Base-by-base conservation (phyloP, 2,113 vertebrate species). In the Emydura subglobosa region DNA sequence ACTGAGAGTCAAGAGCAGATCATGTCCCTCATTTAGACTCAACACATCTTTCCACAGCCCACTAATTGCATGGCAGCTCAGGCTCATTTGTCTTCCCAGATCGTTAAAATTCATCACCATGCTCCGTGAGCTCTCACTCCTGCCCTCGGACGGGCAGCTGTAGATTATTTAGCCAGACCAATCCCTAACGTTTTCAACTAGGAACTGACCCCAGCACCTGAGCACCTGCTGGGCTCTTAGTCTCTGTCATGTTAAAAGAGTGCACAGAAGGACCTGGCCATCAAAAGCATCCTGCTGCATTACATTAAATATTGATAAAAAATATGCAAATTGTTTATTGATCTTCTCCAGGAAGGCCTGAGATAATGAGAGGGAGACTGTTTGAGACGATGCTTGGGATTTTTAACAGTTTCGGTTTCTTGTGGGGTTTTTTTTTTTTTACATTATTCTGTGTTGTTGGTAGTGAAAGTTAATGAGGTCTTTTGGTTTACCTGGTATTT, bases 251-350 rank as follows among this genome's bases (percentile, higher is more conserved):
- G 97, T 98, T 98, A 98, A 98, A 97, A 97, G 96, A 87, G 89
- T 87, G 93, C 92, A 96, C 98, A 96, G 96, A 91, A 98, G 98
- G 98, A 94, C 97, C 97, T 78, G 39, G 98, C 96, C 98, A 97
- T 97, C 94, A 96, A 98, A 97, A 98, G 98, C 97, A 97, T 98
- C 98, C 98, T 95, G 93, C 97, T 92, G 97, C 94, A 97, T 97
- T 97, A 97, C 98, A 98, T 99, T 98, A 99, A 99, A 99, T 99
- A 99, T 99, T 99, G 99, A 99, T 98, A 98, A 93, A 96, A 97
- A 98, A 98, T 98, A 99, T 99, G 99, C 98, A 99, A 98, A 99
- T 99, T 97, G 97, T 98, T 98, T 98, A 99, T 99, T 98, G 99
- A 99, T 98, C 95, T 94, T 96, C 93, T 97, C 94, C 61, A 89